A percentile compares a stretch with the other conserved stretches of the same genome.
phyloP scores from a whole-genome alignment of 2,888 invertebrate species.

The Ditula angustiorana region DNA sequence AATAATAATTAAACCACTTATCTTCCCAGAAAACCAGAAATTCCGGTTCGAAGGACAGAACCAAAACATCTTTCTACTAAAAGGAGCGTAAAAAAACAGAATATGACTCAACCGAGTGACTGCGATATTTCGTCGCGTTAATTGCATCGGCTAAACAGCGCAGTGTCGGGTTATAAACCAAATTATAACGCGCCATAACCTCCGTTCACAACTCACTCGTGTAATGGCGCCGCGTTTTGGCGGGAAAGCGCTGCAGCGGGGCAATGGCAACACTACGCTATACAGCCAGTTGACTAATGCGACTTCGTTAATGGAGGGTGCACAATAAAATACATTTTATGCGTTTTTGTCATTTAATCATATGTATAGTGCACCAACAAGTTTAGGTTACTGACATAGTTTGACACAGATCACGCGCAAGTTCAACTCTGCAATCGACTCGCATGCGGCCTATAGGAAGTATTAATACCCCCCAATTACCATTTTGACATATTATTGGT shows the following conservation, averaged over 20 bases:
- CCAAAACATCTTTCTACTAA: background rate
- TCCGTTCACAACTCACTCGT: constrained; percentile 79
- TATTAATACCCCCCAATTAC: no score
- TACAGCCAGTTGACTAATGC: constrained; percentile 67
- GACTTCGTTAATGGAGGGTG: constrained; percentile 73
- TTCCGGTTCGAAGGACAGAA: background rate
- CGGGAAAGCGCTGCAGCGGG: constrained; percentile 63
- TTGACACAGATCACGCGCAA: no score
- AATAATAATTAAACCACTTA: background rate
- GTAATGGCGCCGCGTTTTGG: constrained; percentile 80
- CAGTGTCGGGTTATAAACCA: constrained; percentile 81
- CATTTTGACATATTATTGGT: no score
- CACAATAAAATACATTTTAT: constrained; percentile 75
- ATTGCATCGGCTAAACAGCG: constrained; percentile 69
- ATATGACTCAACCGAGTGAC: background rate
- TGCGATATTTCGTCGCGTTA: constrained; percentile 52
- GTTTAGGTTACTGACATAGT: background rate
- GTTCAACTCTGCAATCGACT: no score
- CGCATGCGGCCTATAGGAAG: no score
- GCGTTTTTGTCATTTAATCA: constrained; percentile 61
- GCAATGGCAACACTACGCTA: constrained; percentile 51
- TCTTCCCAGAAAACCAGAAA: background rate
- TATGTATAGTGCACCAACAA: constrained; percentile 21
- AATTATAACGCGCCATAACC: constrained; percentile 84
- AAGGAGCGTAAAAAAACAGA: background rate